These are phyloP conservation scores for Crocuta crocuta DNA, from an alignment of 2,113 vertebrate genomes.

Conservation along the genomic window DNA sequence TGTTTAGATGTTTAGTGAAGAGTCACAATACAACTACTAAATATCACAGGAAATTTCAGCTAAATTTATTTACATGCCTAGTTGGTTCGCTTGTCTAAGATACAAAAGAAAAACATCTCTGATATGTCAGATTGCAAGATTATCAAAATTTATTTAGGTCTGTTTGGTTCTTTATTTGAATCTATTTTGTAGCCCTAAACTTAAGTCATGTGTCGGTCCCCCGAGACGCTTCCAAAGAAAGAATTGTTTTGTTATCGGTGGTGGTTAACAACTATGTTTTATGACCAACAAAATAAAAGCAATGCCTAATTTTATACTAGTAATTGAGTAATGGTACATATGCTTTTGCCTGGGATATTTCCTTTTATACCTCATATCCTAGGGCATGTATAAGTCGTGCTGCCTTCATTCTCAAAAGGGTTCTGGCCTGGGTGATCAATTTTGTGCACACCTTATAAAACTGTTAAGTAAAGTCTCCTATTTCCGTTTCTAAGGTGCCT, in stretches of 20 bases:
- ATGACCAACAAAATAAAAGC: neutral
- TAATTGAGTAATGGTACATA: neutral
- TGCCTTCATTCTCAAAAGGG: neutral
- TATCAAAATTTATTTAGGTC: neutral
- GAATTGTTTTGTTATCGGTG: neutral
- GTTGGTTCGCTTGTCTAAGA: neutral
- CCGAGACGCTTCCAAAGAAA: neutral
- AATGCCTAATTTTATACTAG: neutral
- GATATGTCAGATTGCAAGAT: neutral
- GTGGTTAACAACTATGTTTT: neutral
- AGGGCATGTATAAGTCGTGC: fast-evolving
- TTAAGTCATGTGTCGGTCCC: neutral
- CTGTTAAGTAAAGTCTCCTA: neutral
- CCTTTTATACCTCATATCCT: neutral
- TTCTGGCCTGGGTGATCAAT: neutral
- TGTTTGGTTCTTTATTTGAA: neutral
- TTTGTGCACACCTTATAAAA: neutral
- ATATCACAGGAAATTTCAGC: neutral
- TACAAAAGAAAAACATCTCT: neutral
- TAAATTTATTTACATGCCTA: neutral
- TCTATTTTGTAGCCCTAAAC: neutral
- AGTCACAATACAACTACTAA: neutral
- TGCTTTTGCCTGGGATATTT: neutral
- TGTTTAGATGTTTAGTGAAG: neutral
- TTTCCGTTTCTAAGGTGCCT: neutral